These are phyloP conservation scores for Sebastes variabilis DNA, from an alignment of 2,797 vertebrate genomes.

Conservation along the genomic window DNA sequence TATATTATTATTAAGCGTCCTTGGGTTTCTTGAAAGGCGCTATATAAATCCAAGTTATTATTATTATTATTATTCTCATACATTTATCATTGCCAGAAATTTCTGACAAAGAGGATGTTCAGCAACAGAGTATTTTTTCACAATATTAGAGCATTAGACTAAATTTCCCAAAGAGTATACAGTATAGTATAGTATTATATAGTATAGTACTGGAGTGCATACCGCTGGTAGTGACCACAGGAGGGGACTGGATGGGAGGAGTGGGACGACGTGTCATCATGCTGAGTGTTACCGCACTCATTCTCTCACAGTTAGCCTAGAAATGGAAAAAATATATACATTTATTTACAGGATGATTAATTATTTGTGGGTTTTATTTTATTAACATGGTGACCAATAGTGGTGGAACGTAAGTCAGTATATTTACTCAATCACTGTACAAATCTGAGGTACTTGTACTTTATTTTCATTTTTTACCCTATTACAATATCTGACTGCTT, in stretches of 20 bases:
- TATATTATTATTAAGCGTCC: too few relatives aligned
- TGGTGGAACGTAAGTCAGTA: not conserved
- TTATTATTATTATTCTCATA: not conserved
- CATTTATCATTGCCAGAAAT: not conserved
- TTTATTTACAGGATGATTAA: not conserved
- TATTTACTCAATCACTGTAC: not conserved
- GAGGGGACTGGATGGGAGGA: not conserved
- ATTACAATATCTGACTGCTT: not conserved
- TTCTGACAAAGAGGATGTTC: not conserved
- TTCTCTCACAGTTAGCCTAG: constrained; percentile 53
- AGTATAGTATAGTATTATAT: too few relatives aligned
- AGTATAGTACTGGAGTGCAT: constrained; percentile 13
- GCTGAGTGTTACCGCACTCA: not conserved
- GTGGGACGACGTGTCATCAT: not conserved
- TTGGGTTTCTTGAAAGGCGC: too few relatives aligned
- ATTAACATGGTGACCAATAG: not conserved
- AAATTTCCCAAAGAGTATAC: not conserved
- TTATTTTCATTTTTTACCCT: not conserved
- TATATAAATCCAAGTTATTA: too few relatives aligned
- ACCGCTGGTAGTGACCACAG: constrained; percentile 38
- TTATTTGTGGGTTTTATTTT: not conserved
- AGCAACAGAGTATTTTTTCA: not conserved
- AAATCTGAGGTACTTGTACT: not conserved
- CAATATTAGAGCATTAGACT: not conserved
- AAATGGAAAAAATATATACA: not conserved